A percentile compares a stretch with the other conserved stretches of the same genome.
Evolutionary conservation across 30 jellyfish, hydroid and myxozoan species (phyloP).

Genomic region (Calvadosia cruxmelitensis): DNA sequence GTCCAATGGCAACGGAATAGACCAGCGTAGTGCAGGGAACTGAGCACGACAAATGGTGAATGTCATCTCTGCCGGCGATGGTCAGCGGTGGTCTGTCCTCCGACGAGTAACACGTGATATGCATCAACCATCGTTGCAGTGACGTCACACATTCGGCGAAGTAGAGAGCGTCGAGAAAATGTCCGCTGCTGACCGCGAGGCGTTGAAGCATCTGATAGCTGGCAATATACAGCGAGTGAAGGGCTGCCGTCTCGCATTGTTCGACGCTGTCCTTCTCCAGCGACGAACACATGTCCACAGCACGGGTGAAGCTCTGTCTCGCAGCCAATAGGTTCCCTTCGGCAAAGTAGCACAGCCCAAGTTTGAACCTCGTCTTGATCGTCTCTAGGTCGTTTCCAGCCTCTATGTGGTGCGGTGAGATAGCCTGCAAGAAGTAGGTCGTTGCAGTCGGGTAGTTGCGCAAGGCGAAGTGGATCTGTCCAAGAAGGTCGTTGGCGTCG

Average conservation of each 20-base stretch:
- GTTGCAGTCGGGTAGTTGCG: not conserved
- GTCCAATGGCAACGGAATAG: conserved; percentile 75
- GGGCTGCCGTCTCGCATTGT: not conserved
- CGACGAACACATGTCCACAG: conserved; percentile 5
- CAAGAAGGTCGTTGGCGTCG: not conserved
- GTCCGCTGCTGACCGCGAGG: conserved; percentile 14
- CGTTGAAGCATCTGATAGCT: conserved; percentile 76
- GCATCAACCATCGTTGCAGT: not conserved
- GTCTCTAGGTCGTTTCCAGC: conserved; percentile 10
- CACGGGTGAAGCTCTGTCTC: conserved; percentile 29
- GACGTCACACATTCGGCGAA: conserved; percentile 41
- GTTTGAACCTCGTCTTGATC: conserved; percentile 41
- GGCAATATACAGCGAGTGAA: conserved; percentile 9
- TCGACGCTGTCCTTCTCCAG: not conserved
- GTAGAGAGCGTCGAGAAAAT: conserved; percentile 45
- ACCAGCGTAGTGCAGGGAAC: not conserved
- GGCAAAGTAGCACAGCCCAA: conserved; percentile 47
- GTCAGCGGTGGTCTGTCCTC: not conserved
- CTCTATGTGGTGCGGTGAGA: not conserved
- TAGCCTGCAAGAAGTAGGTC: not conserved
- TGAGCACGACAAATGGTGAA: not conserved
- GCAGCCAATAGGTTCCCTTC: conserved; percentile 39
- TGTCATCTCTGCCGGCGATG: not conserved
- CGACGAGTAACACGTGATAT: not conserved
- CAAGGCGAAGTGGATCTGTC: not conserved